Percentiles rank a stretch among this genome's conserved stretches.
These are phyloP conservation scores for Lordiphosa collinella DNA, from an alignment of 1,140 invertebrate species.

Conservation along the genomic window DNA sequence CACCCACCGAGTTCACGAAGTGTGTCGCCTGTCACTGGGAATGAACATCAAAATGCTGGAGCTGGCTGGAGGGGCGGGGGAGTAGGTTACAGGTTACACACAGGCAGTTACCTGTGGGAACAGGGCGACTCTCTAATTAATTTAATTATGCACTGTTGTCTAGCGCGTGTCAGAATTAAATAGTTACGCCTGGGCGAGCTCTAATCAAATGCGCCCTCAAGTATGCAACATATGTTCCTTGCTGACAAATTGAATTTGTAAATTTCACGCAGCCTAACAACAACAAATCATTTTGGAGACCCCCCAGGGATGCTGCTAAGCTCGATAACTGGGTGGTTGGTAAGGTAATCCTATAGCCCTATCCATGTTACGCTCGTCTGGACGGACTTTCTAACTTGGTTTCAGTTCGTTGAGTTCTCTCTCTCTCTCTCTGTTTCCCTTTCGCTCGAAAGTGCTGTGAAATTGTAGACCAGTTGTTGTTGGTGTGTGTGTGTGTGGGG, in stretches of 20 bases:
- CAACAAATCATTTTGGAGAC: slow-evolving; percentile 61
- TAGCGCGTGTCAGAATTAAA: slow-evolving; percentile 74
- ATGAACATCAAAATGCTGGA: slow-evolving; percentile 54
- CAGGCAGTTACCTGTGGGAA: slow-evolving; percentile 58
- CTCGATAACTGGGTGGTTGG: slow-evolving; percentile 22
- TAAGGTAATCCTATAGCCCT: slow-evolving; percentile 54
- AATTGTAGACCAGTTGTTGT: slow-evolving; percentile 50
- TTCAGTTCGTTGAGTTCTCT: slow-evolving; percentile 28
- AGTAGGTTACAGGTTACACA: slow-evolving; percentile 13
- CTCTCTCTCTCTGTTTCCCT: slow-evolving; percentile 10
- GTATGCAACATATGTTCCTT: slow-evolving; percentile 53
- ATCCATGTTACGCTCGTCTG: slow-evolving; percentile 66
- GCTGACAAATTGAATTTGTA: slow-evolving; percentile 76
- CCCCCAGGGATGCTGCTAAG: slow-evolving; percentile 33
- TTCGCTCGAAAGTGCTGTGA: slow-evolving; percentile 65
- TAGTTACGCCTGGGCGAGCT: slow-evolving; percentile 58
- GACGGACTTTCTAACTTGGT: slow-evolving; percentile 60
- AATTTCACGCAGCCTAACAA: slow-evolving; percentile 41
- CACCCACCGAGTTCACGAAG: slow-evolving; percentile 40
- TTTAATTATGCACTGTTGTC: slow-evolving; percentile 70
- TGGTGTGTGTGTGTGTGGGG: slow-evolving; percentile 3
- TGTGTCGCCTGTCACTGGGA: slow-evolving; percentile 72
- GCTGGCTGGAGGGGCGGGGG: not conserved
- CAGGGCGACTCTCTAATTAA: slow-evolving; percentile 58
- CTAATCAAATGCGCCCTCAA: slow-evolving; percentile 71